A percentile compares a stretch with the other conserved stretches of the same genome.
phyloP scores from a whole-genome alignment of 92 coral and sea anemone species.

The Diadumene lineata region DNA sequence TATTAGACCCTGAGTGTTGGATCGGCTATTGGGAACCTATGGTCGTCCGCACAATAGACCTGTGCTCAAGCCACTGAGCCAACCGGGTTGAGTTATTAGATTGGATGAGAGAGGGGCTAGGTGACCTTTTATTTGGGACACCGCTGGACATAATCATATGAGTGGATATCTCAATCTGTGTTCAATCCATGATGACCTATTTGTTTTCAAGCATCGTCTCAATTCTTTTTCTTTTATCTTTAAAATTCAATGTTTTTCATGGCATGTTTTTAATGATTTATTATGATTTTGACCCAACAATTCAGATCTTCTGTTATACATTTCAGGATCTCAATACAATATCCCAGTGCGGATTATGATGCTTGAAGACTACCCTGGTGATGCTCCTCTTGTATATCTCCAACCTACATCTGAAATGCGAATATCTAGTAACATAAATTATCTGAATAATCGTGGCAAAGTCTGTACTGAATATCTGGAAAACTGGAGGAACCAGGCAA shows the following conservation, averaged over 20 bases:
- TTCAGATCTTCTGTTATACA: background rate
- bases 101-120: too few relatives aligned
- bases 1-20: too few relatives aligned
- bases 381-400: slow-evolving; percentile 17
- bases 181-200: too few relatives aligned
- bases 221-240: too few relatives aligned
- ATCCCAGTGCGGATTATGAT: slow-evolving; percentile 28
- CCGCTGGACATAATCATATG: too few relatives aligned
- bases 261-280: background rate
- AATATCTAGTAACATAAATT: background rate
- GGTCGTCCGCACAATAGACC: too few relatives aligned
- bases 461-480: slow-evolving; percentile 9
- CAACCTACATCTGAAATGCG: slow-evolving; percentile 19
- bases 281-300: background rate
- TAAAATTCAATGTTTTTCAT: background rate
- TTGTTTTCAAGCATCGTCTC: too few relatives aligned
- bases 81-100: too few relatives aligned
- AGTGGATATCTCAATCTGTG: too few relatives aligned
- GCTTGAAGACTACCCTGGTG: slow-evolving; percentile 17
- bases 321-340: slow-evolving; percentile 9
- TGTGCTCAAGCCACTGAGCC: too few relatives aligned
- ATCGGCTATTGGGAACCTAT: too few relatives aligned
- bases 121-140: too few relatives aligned
- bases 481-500: slow-evolving; percentile 17
- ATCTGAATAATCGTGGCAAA: slow-evolving; percentile 22